Percentiles rank a stretch among this genome's conserved stretches.
phyloP scores from a whole-genome alignment of 2,888 invertebrate genomes.

The Empis livida region DNA sequence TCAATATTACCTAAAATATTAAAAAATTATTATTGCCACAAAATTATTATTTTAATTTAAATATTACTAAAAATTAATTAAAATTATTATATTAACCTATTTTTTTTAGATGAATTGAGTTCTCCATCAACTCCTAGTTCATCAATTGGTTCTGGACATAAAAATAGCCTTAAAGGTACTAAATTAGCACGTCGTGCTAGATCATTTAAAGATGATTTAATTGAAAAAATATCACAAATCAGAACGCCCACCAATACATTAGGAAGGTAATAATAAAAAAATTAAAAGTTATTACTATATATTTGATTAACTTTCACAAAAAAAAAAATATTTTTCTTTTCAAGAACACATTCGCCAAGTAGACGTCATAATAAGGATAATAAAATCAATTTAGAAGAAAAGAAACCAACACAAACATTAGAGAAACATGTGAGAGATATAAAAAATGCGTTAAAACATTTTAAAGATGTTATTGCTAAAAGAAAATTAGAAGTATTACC shows the following conservation, averaged over 20 bases:
- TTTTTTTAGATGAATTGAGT: conserved; percentile 28
- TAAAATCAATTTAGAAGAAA: conserved; percentile 36
- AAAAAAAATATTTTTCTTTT: not conserved
- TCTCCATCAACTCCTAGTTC: conserved; percentile 33
- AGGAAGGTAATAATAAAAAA: conserved; percentile 28
- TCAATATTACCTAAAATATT: conserved; percentile 8
- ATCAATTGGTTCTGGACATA: conserved; percentile 42
- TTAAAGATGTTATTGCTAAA: conserved; percentile 84
- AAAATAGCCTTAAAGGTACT: conserved; percentile 66
- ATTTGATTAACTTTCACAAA: not conserved
- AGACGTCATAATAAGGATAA: conserved; percentile 46
- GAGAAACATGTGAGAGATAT: conserved; percentile 65
- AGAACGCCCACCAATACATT: conserved; percentile 54
- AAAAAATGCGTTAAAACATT: conserved; percentile 69
- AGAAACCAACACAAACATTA: conserved; percentile 55
- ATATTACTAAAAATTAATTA: no score
- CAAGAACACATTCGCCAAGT: conserved; percentile 50
- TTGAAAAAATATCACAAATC: conserved; percentile 83
- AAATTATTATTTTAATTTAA: no score
- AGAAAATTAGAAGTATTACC: conserved; percentile 87
- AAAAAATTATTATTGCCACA: no score
- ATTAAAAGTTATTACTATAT: not conserved
- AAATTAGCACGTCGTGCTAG: conserved; percentile 77
- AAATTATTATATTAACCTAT: not conserved
- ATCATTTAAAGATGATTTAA: conserved; percentile 85